Base-by-base conservation (phyloP, 2,797 vertebrate species). In the Eupleurogrammus muticus region DNA sequence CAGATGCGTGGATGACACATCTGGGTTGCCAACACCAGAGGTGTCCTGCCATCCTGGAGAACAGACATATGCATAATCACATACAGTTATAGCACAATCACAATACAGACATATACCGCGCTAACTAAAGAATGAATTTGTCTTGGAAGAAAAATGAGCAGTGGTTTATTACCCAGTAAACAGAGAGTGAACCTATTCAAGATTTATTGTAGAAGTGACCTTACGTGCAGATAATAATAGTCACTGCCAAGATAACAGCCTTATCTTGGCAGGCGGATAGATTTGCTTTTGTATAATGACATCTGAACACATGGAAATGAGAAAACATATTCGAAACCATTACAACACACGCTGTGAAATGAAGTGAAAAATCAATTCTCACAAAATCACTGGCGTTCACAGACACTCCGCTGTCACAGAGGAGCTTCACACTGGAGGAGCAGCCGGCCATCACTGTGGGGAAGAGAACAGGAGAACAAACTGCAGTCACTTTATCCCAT, bases 21-120 rank as follows among this genome's bases (percentile, higher is more conserved):
- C 89, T 99, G 98, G 35, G 98, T 98, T 80, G 98, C 97, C 87
- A 99, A 93, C 79, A 98, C 94, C 66, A 99, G 92, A 0, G 98
- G 97, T 0, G 97, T 98, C 87, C 95, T 94, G 24, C 97, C 98
- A 0, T 99, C 98, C 98, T 99, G 75, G 14, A 58, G 40, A 7
- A 76, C 20, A 38, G 0, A 56, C 13, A 42, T 9, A 23, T 5
- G 73, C 19, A 80, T 46, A 47, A 28, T 5, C 17, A 9, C 19
- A 24, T 19, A 62, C 5, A 34, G 5, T 1, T 47, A 12, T 4
- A 16, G 32, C 23, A 69, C 9, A 23, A 36, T 8, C 35, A 62
- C 20, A 67, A 58, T 6, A 60, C 36, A 65, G 40, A n/a, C 4
- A 4, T 5, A 38, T 11, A 28, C 24, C 35, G 4, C 34, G 1